Evolutionary conservation across 1,140 invertebrate species (phyloP).

Genomic region (Aphidius gifuensis): DNA sequence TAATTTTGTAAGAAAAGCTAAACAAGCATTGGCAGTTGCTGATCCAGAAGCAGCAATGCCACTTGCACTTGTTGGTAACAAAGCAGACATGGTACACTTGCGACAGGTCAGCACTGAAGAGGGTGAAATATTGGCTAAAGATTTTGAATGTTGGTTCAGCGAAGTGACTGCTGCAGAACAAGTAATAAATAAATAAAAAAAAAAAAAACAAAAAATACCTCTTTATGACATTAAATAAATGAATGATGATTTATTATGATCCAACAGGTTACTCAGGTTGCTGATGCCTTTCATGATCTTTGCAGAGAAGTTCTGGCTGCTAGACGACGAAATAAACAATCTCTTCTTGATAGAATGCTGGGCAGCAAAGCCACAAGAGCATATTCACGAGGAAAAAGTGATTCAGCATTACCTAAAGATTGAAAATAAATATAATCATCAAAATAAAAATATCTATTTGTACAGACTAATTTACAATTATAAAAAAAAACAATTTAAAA

Average conservation of each 20-base stretch:
- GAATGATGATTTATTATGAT: neutral
- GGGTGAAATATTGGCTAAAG: conserved; percentile 82
- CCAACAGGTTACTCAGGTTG: conserved; percentile 61
- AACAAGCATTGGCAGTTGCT: conserved; percentile 65
- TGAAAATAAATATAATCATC: conserved; percentile 45
- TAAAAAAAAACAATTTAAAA: conserved; percentile 5
- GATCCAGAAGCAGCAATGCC: conserved; percentile 65
- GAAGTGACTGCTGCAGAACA: conserved; percentile 88
- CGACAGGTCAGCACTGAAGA: conserved; percentile 85
- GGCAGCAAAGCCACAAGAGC: conserved; percentile 66
- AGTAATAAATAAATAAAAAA: conserved; percentile 52
- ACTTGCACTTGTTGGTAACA: conserved; percentile 80
- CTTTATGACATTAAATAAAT: neutral
- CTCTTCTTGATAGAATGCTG: conserved; percentile 74
- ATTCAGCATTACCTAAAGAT: conserved; percentile 78
- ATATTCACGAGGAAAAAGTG: conserved; percentile 81
- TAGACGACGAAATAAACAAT: conserved; percentile 79
- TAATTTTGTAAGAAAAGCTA: conserved; percentile 74
- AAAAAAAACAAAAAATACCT: too few relatives aligned
- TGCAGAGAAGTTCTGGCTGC: conserved; percentile 76
- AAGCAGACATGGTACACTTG: conserved; percentile 88
- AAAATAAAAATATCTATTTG: conserved; percentile 7
- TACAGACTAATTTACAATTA: conserved; percentile 16
- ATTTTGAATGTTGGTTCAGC: conserved; percentile 82
- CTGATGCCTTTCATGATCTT: conserved; percentile 80